These are phyloP conservation scores for Maccullochella peelii DNA, from an alignment of 2,113 vertebrate genomes.

Conservation along the genomic window DNA sequence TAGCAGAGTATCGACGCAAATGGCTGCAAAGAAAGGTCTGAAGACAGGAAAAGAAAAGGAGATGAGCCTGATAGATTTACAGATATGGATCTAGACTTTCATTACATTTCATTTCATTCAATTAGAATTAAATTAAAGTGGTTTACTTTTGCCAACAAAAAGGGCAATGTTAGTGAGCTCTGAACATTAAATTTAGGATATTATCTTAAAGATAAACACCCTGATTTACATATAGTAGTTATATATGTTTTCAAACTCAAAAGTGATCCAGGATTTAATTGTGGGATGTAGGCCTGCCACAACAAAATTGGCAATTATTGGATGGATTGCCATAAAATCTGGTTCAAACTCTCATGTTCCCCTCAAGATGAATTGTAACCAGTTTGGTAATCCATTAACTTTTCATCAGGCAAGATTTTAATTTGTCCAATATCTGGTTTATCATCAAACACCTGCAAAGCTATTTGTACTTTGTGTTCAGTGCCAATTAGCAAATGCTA, in stretches of 20 bases:
- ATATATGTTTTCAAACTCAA: neutral
- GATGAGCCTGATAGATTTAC: neutral
- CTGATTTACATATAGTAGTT: neutral
- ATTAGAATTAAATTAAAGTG: neutral
- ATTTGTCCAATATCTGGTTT: too few species aligned
- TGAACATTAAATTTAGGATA: neutral
- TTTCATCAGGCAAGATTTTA: too few species aligned
- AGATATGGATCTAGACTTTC: constrained; percentile 1
- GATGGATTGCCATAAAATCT: too few species aligned
- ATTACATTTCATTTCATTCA: neutral
- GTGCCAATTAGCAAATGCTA: too few species aligned
- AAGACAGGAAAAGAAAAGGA: neutral
- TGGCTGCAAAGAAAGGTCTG: neutral
- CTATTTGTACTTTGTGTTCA: too few species aligned
- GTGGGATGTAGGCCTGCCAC: too few species aligned
- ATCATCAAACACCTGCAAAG: too few species aligned
- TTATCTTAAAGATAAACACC: neutral
- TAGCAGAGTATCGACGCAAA: constrained; percentile 12
- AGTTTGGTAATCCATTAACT: too few species aligned
- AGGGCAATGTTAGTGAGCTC: neutral
- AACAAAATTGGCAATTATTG: too few species aligned
- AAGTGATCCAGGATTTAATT: too few species aligned
- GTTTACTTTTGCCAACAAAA: neutral
- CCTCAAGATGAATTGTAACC: too few species aligned
- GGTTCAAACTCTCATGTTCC: too few species aligned